Base-by-base conservation (phyloP, 1,140 invertebrate genomes). In the Sarcophaga bullata region DNA sequence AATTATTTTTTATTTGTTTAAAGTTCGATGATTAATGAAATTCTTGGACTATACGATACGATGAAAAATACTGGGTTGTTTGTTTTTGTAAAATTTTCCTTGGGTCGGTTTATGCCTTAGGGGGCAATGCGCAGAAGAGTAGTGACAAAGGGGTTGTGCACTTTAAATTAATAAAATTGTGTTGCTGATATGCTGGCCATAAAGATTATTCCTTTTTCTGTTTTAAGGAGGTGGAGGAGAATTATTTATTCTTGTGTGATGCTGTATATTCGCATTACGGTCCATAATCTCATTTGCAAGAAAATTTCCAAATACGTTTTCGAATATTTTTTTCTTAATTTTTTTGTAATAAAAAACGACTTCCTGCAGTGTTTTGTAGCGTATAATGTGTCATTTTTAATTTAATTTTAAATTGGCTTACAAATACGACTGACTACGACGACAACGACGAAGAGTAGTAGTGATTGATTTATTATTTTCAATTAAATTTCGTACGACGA, bases 341-440 rank as follows among this genome's bases (percentile, higher is more conserved):
- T 68, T 25, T 68, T n/a, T 19, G 19, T 68, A 37, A 37, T 2
- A 4, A 68, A 68, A 58, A 68, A 68, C 17, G 17, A n/a, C 19
- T 58, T 8, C 62, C 62, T n/a, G 19, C 62, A 19, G 62, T 9
- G 62, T 68, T n/a, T 8, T 37, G 25, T 68, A 68, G 62, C 62
- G 62, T 25, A 68, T 19, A 8, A 68, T 68, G 62, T 68, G 62
- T 68, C 62, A 68, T 68, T 68, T 68, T 68, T 68, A 68, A 68
- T 68, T 68, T 68, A 68, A 68, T 25, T 68, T 68, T 68, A 68
- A 68, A 68, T 68, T 68, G 62, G 62, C 62, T 68, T 68, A 68
- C 17, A 25, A 19, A 68, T 37, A 37, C 25, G 25, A 37, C 25
- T 4, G 25, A 37, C 4, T 37, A 37, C 25, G 25, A 37, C 25